A percentile compares a stretch with the other conserved stretches of the same genome.
Evolutionary conservation across 2,888 invertebrate genomes (phyloP).

Genomic region (Philhelius pedissequus): DNA sequence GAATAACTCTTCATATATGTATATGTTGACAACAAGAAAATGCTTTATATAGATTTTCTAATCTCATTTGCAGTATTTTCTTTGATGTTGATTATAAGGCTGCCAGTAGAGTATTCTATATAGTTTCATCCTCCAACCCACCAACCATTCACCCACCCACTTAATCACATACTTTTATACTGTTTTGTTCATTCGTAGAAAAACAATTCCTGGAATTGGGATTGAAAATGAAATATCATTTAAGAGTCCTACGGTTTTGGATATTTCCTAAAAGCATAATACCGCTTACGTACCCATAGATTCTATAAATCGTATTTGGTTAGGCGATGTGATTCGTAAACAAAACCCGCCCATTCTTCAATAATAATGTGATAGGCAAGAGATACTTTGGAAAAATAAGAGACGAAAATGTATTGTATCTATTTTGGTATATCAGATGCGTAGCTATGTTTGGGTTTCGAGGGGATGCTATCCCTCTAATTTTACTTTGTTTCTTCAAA

Average conservation of each 20-base stretch:
- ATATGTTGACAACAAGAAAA: slow-evolving; percentile 15
- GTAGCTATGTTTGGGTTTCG: background rate
- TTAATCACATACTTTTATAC: too few species aligned
- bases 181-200: slow-evolving; percentile 6
- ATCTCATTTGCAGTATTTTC: slow-evolving; percentile 58
- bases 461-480: background rate
- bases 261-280: slow-evolving; percentile 43
- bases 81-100: slow-evolving; percentile 46
- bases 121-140: background rate
- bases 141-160: background rate
- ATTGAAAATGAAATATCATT: slow-evolving; percentile 58
- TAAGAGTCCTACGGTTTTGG: slow-evolving; percentile 36
- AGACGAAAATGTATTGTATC: background rate
- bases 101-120: background rate
- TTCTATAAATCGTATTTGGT: slow-evolving; percentile 60
- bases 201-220: slow-evolving; percentile 39
- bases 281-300: slow-evolving; percentile 48
- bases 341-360: slow-evolving; percentile 42
- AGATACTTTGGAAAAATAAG: slow-evolving; percentile 4
- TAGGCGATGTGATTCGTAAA: slow-evolving; percentile 44
- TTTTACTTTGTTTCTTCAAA: too few species aligned
- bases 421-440: background rate
- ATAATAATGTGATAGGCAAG: slow-evolving; percentile 33
- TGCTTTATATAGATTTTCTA: slow-evolving; percentile 42
- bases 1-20: background rate